Conservation (phyloP, 2,888 invertebrate genomes). For the Plemyria rubiginata region DNA sequence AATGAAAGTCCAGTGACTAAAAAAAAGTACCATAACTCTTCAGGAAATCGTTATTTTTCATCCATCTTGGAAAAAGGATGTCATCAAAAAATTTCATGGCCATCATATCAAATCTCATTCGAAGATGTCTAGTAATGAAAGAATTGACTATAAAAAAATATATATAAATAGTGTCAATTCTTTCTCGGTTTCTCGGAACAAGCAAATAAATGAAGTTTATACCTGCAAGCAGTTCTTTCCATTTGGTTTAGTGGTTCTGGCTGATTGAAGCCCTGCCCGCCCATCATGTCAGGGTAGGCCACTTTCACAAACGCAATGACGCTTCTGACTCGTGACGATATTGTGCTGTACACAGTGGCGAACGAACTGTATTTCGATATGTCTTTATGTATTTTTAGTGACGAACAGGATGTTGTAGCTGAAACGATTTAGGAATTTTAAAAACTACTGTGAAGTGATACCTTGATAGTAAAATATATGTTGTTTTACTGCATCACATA, state of each 20-base stretch:
- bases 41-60: too few species aligned
- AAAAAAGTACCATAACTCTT: too few species aligned
- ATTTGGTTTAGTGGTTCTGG: conserved; percentile 86
- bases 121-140: too few species aligned
- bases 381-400: conserved; percentile 78
- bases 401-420: conserved; percentile 74
- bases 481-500: not conserved
- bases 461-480: not conserved
- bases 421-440: conserved; percentile 32
- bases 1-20: too few species aligned
- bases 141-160: too few species aligned
- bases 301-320: conserved; percentile 89
- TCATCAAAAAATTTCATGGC: too few species aligned
- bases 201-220: conserved; percentile 12
- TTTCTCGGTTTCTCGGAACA: too few species aligned
- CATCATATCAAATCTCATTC: too few species aligned
- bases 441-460: not conserved
- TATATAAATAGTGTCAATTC: too few species aligned
- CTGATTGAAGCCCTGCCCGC: conserved; percentile 80
- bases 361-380: conserved; percentile 69
- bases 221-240: conserved; percentile 80
- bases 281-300: conserved; percentile 90
- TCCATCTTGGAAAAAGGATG: too few species aligned
- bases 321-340: conserved; percentile 85
- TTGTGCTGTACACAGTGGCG: conserved; percentile 77